phyloP scores from a whole-genome alignment of 2,797 vertebrate genomes.

The Allobates femoralis region DNA sequence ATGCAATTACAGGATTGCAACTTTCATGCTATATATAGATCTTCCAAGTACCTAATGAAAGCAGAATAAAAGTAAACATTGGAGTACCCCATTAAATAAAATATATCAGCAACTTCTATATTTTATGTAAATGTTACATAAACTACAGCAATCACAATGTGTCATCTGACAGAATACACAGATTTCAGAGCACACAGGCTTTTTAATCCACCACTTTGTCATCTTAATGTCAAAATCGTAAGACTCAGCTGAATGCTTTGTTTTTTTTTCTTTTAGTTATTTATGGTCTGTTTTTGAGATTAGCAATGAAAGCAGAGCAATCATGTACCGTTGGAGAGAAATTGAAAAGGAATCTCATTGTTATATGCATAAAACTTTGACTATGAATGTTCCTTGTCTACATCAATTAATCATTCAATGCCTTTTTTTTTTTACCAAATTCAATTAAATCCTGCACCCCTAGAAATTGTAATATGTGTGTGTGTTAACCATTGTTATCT shows the following conservation, averaged over 20 bases:
- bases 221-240: conserved; percentile 15
- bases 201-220: conserved; percentile 22
- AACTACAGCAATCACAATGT: neutral
- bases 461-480: neutral
- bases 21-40: neutral
- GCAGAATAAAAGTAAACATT: neutral
- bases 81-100: neutral
- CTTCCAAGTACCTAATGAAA: neutral
- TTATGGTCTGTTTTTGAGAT: conserved; percentile 20
- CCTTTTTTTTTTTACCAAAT: neutral
- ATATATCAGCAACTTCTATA: neutral
- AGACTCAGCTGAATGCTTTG: neutral
- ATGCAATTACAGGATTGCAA: neutral
- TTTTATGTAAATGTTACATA: conserved; percentile 2
- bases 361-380: neutral
- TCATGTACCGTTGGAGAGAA: neutral
- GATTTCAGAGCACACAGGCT: neutral
- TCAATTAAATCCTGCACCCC: neutral
- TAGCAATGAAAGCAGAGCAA: neutral
- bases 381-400: neutral
- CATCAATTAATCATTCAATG: neutral
- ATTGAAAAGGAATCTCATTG: neutral
- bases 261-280: neutral
- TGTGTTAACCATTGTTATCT: neutral
- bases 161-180: neutral